Base-by-base conservation (phyloP, 2,113 vertebrate species). In the Bubo scandiacus region DNA sequence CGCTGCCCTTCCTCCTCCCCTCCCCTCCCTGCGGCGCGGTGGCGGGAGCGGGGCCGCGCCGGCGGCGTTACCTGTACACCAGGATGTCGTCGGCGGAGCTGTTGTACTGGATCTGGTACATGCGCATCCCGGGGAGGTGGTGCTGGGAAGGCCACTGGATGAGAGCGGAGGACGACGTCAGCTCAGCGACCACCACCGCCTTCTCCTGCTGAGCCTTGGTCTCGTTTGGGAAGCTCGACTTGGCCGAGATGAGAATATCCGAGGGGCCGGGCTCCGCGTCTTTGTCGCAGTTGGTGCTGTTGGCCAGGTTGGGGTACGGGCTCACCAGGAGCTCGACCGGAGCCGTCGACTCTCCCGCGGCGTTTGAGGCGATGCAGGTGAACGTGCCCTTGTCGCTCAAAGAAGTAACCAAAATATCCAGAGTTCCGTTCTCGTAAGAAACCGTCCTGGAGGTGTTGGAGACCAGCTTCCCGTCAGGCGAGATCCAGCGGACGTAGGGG, bases 21-120 rank as follows among this genome's bases (percentile, higher is more conserved):
- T 5, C 55, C 45, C 18, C 45, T 21, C 18, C 19, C 45, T 47
- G 19, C 19, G 13, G 14, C 43, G 43, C 29, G 8, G 12, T 17
- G 15, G 16, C 30, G 8, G n/a, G n/a, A 23, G 57, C 23, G n/a
- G n/a, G 59, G 4, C 12, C 15, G n/a, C 13, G 22, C 55, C 29
- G 15, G 12, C 30, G 15, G 16, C 30, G 8, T 86, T 96, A 99
- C 99, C 99, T 99, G 98, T 99, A 99, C 14, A 99, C 98, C 15
- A 99, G 97, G 13, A 99, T 98, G 96, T 99, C 99, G 0, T 99
- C 99, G 0, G 96, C 98, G 0, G 99, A 99, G 85, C 99, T 99
- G 98, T 99, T 99, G 97, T 99, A 99, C 95, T 99, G 99, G 57
- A 99, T 98, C 98, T 99, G 99, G 98, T 98, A 99, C 99, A 99